Conservation (phyloP, 1,140 invertebrate species). For the Drosophila simulans region DNA sequence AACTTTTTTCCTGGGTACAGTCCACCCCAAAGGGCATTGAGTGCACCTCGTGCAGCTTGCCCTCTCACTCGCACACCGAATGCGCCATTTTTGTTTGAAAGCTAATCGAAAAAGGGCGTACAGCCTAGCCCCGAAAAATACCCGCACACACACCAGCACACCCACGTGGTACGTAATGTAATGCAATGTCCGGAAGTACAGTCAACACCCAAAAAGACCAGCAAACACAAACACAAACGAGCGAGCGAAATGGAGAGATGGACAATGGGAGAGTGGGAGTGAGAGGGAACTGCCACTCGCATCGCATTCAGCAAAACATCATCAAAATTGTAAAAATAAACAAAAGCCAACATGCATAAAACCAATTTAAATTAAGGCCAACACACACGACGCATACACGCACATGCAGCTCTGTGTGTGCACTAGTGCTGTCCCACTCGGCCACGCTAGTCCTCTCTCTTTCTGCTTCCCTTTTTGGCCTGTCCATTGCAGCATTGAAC, state of each 20-base stretch:
- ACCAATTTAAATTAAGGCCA: slow-evolving; percentile 80
- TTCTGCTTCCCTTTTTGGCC: slow-evolving; percentile 29
- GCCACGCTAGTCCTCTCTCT: slow-evolving; percentile 5
- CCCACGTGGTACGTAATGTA: slow-evolving; percentile 22
- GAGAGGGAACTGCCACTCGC: slow-evolving; percentile 65
- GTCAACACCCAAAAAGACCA: slow-evolving; percentile 53
- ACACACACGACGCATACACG: slow-evolving; percentile 53
- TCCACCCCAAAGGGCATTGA: slow-evolving; percentile 7
- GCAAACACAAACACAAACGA: slow-evolving; percentile 12
- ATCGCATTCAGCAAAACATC: slow-evolving; percentile 82
- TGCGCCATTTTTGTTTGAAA: slow-evolving; percentile 55
- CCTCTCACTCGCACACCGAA: slow-evolving; percentile 9
- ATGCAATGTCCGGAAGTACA: slow-evolving; percentile 60
- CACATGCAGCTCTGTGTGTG: slow-evolving; percentile 60
- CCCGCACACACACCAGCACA: slow-evolving; percentile 2
- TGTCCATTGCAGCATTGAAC: slow-evolving; percentile 56
- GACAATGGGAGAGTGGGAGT: slow-evolving; percentile 19
- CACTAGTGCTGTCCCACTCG: slow-evolving; percentile 27
- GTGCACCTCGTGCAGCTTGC: slow-evolving; percentile 1
- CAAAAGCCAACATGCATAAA: slow-evolving; percentile 83
- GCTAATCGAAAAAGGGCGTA: slow-evolving; percentile 59
- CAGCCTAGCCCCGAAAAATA: slow-evolving; percentile 40
- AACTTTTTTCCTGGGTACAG: slow-evolving; percentile 19
- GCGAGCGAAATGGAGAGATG: neutral
- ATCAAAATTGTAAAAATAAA: slow-evolving; percentile 84